Conservation (phyloP, 1,140 invertebrate genomes). For the Ostrea edulis region DNA sequence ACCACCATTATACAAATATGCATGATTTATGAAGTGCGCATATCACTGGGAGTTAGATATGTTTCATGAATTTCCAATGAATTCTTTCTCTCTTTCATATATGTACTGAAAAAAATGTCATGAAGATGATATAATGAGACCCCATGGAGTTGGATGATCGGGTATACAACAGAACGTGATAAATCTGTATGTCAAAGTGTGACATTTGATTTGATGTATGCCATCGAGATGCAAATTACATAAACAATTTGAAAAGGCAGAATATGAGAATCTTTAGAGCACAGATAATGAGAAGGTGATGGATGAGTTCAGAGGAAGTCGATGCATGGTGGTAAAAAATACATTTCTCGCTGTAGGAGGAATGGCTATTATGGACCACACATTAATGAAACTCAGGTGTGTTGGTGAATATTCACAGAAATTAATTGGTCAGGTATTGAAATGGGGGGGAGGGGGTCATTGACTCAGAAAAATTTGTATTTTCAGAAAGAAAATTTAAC, state of each 20-base stretch:
- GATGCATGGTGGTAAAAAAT: conserved; percentile 5
- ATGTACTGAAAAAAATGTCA: neutral
- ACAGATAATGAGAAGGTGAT: conserved; percentile 20
- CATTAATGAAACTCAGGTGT: conserved; percentile 22
- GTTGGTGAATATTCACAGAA: neutral
- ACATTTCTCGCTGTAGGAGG: neutral
- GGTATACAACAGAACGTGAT: conserved; percentile 1
- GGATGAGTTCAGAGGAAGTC: neutral
- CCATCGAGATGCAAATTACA: conserved; percentile 33
- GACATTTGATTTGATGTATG: conserved; percentile 35
- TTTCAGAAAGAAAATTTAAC: no score
- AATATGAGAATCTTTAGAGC: conserved; percentile 21
- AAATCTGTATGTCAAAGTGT: conserved; percentile 1
- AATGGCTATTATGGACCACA: conserved; percentile 7
- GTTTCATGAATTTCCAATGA: neutral
- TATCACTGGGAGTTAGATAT: neutral
- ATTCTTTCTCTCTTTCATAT: neutral
- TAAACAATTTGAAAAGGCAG: conserved; percentile 27
- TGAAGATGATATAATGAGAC: conserved; percentile 9
- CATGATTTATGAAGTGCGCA: neutral
- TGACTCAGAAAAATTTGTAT: no score
- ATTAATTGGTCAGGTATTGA: neutral
- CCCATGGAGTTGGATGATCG: conserved; percentile 11
- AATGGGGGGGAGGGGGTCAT: no score
- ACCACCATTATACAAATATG: neutral